phyloP scores from a whole-genome alignment of 2,888 invertebrate genomes.

The Amphipyra tragopoginis region DNA sequence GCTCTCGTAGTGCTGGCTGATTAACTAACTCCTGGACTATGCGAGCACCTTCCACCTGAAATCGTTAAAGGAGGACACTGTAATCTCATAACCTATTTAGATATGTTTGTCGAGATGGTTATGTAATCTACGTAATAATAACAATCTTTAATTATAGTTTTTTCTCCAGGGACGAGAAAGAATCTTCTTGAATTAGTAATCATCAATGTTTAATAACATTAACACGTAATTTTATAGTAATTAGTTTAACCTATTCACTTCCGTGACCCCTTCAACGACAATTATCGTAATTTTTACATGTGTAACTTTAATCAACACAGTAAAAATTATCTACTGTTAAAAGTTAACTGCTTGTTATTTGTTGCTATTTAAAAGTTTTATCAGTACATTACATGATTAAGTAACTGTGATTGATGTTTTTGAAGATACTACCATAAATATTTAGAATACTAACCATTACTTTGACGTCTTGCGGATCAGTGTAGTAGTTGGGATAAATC shows the following conservation, averaged over 20 bases:
- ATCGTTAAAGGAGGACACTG: slow-evolving; percentile 15
- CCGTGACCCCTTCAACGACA: slow-evolving; percentile 18
- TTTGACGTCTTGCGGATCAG: slow-evolving; percentile 92
- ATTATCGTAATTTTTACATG: slow-evolving; percentile 7
- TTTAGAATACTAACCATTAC: slow-evolving; percentile 90
- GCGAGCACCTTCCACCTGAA: slow-evolving; percentile 93
- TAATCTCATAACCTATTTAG: too few relatives aligned
- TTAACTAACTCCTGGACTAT: slow-evolving; percentile 91
- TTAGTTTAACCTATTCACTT: slow-evolving; percentile 24
- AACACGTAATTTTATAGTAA: slow-evolving; percentile 12
- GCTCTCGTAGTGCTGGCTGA: slow-evolving; percentile 90
- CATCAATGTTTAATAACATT: slow-evolving; percentile 10
- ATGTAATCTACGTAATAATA: too few relatives aligned
- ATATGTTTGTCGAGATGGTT: too few relatives aligned
- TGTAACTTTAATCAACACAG: not conserved
- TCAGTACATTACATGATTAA: slow-evolving; percentile 18
- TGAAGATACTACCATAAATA: not conserved
- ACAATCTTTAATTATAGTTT: too few relatives aligned
- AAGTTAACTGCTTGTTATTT: slow-evolving; percentile 28
- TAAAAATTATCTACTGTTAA: slow-evolving; percentile 24
- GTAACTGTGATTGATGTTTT: slow-evolving; percentile 13
- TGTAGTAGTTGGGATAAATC: slow-evolving; percentile 97
- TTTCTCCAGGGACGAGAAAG: too few relatives aligned
- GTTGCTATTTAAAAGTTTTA: slow-evolving; percentile 15
- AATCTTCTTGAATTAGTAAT: too few relatives aligned